Evolutionary conservation across 1,140 invertebrate species (phyloP).

Genomic region (Apis mellifera): DNA sequence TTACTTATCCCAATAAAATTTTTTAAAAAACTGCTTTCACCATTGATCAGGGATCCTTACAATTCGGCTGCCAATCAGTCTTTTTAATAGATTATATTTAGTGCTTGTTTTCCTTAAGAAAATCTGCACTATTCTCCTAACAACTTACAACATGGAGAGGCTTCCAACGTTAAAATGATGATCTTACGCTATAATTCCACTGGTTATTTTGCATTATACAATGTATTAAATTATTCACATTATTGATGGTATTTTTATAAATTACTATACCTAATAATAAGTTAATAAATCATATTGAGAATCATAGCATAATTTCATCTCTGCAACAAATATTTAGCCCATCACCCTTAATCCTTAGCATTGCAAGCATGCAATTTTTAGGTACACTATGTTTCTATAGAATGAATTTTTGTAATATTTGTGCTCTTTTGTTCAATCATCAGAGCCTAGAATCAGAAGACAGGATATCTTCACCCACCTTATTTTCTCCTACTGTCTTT

Average conservation of each 20-base stretch:
- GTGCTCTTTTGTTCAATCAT: slow-evolving; percentile 52
- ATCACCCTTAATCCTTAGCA: slow-evolving; percentile 78
- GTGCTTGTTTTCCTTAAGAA: slow-evolving; percentile 25
- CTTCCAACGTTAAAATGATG: slow-evolving; percentile 51
- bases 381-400: slow-evolving; percentile 68
- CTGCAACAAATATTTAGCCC: slow-evolving; percentile 68
- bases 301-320: slow-evolving; percentile 59
- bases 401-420: slow-evolving; percentile 56
- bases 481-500: slow-evolving; percentile 71
- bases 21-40: slow-evolving; percentile 25
- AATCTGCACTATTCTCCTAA: slow-evolving; percentile 43
- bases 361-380: slow-evolving; percentile 79
- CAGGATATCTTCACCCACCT: slow-evolving; percentile 79
- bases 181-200: slow-evolving; percentile 46
- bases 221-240: not conserved
- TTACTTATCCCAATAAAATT: slow-evolving; percentile 25
- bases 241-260: not conserved
- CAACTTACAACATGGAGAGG: slow-evolving; percentile 59
- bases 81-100: slow-evolving; percentile 8
- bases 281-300: not conserved
- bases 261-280: not conserved
- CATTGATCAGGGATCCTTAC: slow-evolving; percentile 24
- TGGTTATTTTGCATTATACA: not conserved
- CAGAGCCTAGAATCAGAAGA: slow-evolving; percentile 67
- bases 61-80: slow-evolving; percentile 27